Percentiles rank a stretch among this genome's conserved stretches.
phyloP scores from a whole-genome alignment of 2,113 vertebrate species.

The Mesocricetus auratus region DNA sequence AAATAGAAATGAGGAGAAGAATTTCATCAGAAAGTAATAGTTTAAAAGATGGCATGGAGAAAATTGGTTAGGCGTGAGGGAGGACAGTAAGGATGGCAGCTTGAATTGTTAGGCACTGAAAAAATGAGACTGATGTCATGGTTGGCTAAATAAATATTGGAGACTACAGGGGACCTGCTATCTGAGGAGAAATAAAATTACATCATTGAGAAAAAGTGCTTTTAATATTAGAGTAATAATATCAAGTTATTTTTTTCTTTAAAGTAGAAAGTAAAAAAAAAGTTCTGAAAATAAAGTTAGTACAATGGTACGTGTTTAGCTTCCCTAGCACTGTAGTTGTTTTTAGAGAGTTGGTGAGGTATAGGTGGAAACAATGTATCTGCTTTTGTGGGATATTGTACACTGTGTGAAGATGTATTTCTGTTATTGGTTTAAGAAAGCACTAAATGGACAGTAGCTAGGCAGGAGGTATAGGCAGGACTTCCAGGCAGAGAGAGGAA shows the following conservation, averaged over 20 bases:
- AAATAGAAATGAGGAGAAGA: background rate
- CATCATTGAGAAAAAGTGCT: conserved; percentile 40
- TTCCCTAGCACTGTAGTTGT: background rate
- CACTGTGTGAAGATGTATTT: background rate
- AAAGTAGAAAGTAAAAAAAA: background rate
- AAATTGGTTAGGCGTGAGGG: background rate
- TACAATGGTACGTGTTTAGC: background rate
- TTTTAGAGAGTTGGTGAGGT: background rate
- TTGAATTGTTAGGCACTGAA: background rate
- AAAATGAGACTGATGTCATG: background rate
- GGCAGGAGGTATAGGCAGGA: background rate
- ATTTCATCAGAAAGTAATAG: conserved; percentile 20
- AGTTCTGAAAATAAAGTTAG: background rate
- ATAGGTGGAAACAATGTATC: background rate
- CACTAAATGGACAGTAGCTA: background rate
- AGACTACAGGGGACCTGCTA: background rate
- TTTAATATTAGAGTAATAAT: conserved; percentile 29
- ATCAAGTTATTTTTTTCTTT: background rate
- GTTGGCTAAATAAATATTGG: conserved; percentile 18
- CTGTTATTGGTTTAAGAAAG: background rate
- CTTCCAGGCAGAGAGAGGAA: background rate
- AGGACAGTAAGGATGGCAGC: background rate
- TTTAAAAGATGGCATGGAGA: background rate
- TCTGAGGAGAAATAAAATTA: conserved; percentile 31
- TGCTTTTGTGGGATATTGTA: background rate